Base-by-base conservation (phyloP, 2,797 vertebrate species). In the Sebastolobus altivelis region DNA sequence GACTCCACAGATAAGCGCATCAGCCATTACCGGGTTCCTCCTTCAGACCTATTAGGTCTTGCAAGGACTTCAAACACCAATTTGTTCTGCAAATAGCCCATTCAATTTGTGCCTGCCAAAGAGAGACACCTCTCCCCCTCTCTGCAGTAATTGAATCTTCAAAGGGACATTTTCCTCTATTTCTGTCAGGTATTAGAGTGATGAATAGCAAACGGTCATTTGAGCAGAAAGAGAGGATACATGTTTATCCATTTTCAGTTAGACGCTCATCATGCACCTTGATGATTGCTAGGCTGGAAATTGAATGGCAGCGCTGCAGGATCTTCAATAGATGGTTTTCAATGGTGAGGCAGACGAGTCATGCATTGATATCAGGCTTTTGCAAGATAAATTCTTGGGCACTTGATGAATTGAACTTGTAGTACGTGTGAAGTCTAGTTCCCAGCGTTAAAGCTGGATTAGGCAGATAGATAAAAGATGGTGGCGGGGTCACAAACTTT, bases 21-120 rank as follows among this genome's bases (percentile, higher is more conserved):
- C 91, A 92, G 90, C 91, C 89, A 90, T 94, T 92, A 92, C 88
- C 60, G 65, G 91, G 90, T 92, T 87, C 91, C 93, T 95, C 92
- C 93, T 91, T 94, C 92, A 95, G 93, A 94, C 91, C 93, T 93
- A 95, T 95, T 96, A 95, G 93, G 93, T 93, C 91, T 86, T 89
- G 92, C 95, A 91, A 94, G 89, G 92, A 94, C 92, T 96, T 96
- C 94, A 95, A 95, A 96, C 93, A 93, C 88, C 94, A 95, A 96
- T 96, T 96, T 96, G 94, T 96, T 96, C 94, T 93, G 94, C 92
- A 96, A 96, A 96, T 96, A 95, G 95, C 93, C 93, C 89, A 92
- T 95, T 95, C 93, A 95, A 94, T 94, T 93, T 92, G 85, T 82
- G 90, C 40, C 90, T 86, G 92, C 89, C 92, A 91, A 84, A 93